These are phyloP conservation scores for Drosophila setosimentum DNA, from an alignment of 2,888 invertebrate genomes.

Conservation along the genomic window DNA sequence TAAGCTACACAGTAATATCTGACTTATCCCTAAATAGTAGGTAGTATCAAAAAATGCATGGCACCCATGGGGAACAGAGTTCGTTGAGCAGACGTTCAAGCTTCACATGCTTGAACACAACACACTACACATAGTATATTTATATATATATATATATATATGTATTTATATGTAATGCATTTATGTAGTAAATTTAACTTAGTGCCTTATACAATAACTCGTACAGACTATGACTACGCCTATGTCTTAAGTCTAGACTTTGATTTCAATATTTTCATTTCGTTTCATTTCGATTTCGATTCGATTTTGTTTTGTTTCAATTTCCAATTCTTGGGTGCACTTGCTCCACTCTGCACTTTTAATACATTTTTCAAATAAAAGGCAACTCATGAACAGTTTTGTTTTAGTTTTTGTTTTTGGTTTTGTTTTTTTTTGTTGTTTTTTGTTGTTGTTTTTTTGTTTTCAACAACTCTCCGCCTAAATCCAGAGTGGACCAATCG, in stretches of 20 bases:
- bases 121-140: constrained; percentile 28
- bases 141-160: not conserved
- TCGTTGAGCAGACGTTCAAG: constrained; percentile 71
- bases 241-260: constrained; percentile 57
- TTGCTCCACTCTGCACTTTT: constrained; percentile 9
- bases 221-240: constrained; percentile 57
- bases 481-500: constrained; percentile 84
- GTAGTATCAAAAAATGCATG: constrained; percentile 76
- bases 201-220: constrained; percentile 33
- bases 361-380: constrained; percentile 80
- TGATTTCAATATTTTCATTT: constrained; percentile 62
- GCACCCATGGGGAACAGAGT: constrained; percentile 79
- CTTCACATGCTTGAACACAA: constrained; percentile 30
- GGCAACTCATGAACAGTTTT: constrained; percentile 79
- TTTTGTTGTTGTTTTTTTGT: constrained; percentile 40
- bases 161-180: not conserved
- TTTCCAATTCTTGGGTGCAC: constrained; percentile 34
- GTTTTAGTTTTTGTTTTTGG: constrained; percentile 33
- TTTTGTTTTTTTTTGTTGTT: too few species aligned
- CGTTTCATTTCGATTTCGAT: constrained; percentile 29
- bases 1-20: constrained; percentile 42
- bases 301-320: constrained; percentile 8
- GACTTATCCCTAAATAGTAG: constrained; percentile 20
- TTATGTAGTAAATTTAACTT: constrained; percentile 20
- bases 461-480: constrained; percentile 59